Evolutionary conservation across 2,888 invertebrate species (phyloP).

Genomic region (Gymnosoma rotundatum): DNA sequence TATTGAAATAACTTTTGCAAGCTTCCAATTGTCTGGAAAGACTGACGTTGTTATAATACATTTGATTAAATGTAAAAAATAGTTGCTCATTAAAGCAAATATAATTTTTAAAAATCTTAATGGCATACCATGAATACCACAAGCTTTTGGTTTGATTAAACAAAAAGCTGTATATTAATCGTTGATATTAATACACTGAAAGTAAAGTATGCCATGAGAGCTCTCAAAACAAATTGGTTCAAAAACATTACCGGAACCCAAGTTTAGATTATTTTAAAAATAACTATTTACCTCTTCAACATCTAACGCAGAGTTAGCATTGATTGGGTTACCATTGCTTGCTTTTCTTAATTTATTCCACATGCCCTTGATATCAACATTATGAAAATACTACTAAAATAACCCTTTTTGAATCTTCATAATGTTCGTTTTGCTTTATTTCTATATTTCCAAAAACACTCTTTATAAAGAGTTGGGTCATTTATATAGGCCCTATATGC

Average conservation of each 20-base stretch:
- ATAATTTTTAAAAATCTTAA: background rate
- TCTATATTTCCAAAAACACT: background rate
- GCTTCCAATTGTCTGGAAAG: background rate
- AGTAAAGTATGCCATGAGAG: too few species aligned
- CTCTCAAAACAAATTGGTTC: background rate
- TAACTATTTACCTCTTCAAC: too few species aligned
- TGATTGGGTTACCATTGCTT: too few species aligned
- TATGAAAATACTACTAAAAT: background rate
- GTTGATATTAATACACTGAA: too few species aligned
- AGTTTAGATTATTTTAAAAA: background rate
- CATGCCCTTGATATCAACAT: background rate
- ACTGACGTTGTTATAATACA: background rate
- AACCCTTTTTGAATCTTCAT: background rate
- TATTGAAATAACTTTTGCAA: background rate
- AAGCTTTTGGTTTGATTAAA: background rate
- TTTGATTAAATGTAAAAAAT: background rate
- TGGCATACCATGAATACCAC: background rate
- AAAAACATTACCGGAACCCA: background rate
- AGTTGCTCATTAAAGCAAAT: background rate
- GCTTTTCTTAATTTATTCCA: background rate
- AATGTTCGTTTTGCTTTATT: background rate
- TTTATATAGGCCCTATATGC: background rate
- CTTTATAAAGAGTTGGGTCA: background rate
- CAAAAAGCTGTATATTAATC: too few species aligned
- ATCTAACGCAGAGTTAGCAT: too few species aligned